phyloP scores from a whole-genome alignment of 2,797 vertebrate species.

The Catharus ustulatus region DNA sequence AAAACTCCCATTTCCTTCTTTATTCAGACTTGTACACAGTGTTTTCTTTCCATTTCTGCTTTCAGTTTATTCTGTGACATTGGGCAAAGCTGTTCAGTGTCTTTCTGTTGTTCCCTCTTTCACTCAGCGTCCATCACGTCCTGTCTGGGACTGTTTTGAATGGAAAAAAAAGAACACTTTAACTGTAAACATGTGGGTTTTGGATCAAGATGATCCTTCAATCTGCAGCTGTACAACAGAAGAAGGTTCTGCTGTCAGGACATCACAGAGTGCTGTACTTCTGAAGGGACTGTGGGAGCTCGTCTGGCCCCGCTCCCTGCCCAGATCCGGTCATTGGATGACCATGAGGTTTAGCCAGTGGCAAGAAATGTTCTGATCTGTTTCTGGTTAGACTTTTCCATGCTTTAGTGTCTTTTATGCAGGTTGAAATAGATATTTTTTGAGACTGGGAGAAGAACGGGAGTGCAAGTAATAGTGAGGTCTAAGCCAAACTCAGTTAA shows the following conservation, averaged over 20 bases:
- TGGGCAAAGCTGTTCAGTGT: not conserved
- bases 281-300: not conserved
- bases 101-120: not conserved
- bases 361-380: not conserved
- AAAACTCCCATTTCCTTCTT: conserved; percentile 8
- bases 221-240: not conserved
- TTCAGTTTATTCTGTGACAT: not conserved
- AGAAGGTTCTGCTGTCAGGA: not conserved
- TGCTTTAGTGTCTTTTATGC: not conserved
- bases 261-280: not conserved
- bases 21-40: not conserved
- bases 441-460: not conserved
- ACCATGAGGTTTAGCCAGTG: not conserved
- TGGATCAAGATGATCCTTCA: not conserved
- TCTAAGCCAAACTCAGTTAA: not conserved
- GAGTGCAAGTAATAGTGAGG: not conserved
- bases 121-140: not conserved
- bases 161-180: not conserved
- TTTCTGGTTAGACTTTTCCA: not conserved
- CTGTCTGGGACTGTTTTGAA: not conserved
- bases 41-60: conserved; percentile 15
- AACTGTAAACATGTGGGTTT: not conserved
- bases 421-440: not conserved
- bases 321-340: not conserved
- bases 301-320: not conserved